Percentiles rank a stretch among this genome's conserved stretches.
Evolutionary conservation across 2,797 vertebrate species (phyloP).

Genomic region (Phylloscopus collybita): DNA sequence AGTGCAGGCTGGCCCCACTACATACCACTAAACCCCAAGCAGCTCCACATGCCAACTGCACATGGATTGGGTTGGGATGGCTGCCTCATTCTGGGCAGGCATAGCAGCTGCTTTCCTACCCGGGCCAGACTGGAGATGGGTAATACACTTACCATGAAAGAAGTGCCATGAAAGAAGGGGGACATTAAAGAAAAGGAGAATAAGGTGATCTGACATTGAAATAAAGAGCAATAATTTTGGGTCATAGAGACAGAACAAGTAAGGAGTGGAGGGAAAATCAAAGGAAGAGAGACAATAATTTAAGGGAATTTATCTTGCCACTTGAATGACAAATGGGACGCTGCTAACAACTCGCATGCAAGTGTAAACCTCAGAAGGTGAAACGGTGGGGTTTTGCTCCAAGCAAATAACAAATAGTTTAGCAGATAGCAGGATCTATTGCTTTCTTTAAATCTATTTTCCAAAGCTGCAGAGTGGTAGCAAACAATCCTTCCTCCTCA

Average conservation of each 20-base stretch:
- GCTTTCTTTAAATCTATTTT: neutral
- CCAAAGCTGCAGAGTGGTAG: neutral
- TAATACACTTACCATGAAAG: neutral
- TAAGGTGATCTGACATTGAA: neutral
- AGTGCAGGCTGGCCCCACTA: neutral
- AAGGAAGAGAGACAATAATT: neutral
- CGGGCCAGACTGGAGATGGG: neutral
- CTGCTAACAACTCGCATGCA: neutral
- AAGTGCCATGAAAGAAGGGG: neutral
- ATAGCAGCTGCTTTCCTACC: neutral
- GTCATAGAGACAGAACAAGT: neutral
- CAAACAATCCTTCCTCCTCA: neutral
- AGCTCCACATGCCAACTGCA: neutral
- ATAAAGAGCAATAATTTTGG: neutral
- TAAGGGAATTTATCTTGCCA: neutral
- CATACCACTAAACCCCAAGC: neutral
- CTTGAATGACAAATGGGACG: neutral
- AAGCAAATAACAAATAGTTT: neutral
- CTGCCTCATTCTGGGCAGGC: neutral
- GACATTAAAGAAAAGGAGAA: neutral
- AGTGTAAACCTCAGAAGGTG: neutral
- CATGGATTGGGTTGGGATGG: neutral
- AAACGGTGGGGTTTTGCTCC: neutral
- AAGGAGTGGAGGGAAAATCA: neutral
- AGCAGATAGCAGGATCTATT: neutral